These are phyloP conservation scores for Aradophagus sp. DNA, from an alignment of 1,140 invertebrate species.

Conservation along the genomic window DNA sequence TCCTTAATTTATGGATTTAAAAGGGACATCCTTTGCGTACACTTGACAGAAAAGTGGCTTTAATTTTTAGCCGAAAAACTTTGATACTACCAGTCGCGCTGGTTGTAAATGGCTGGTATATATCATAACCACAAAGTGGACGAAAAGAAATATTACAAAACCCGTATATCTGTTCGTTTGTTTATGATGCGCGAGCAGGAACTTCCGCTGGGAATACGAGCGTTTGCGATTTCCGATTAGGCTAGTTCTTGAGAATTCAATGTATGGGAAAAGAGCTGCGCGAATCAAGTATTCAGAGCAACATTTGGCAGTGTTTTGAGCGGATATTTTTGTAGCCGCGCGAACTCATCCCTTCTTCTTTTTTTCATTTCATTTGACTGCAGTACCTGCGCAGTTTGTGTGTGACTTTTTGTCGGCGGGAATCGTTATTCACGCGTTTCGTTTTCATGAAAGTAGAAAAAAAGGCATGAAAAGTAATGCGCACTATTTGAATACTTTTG, in stretches of 20 bases:
- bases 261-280: conserved; percentile 17
- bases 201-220: conserved; percentile 24
- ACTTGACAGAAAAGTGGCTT: too few relatives aligned
- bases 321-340: conserved; percentile 19
- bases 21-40: too few relatives aligned
- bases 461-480: conserved; percentile 33
- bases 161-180: too few relatives aligned
- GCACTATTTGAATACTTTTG: conserved; percentile 43
- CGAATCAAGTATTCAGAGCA: conserved; percentile 44
- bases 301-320: conserved; percentile 45
- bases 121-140: too few relatives aligned
- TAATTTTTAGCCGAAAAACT: too few relatives aligned
- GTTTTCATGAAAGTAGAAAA: conserved; percentile 30
- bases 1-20: too few relatives aligned
- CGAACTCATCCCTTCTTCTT: conserved; percentile 3
- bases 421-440: conserved; percentile 49
- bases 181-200: too few relatives aligned
- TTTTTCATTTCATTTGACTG: conserved; percentile 39
- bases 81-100: too few relatives aligned
- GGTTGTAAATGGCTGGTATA: too few relatives aligned
- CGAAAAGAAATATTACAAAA: too few relatives aligned
- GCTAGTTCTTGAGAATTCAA: conserved; percentile 25
- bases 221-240: conserved; percentile 8
- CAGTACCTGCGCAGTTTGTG: conserved; percentile 8
- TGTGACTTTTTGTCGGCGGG: conserved; percentile 37